A percentile compares a stretch with the other conserved stretches of the same genome.
phyloP scores from a whole-genome alignment of 2,113 vertebrate genomes.

The Harpagus bidentatus region DNA sequence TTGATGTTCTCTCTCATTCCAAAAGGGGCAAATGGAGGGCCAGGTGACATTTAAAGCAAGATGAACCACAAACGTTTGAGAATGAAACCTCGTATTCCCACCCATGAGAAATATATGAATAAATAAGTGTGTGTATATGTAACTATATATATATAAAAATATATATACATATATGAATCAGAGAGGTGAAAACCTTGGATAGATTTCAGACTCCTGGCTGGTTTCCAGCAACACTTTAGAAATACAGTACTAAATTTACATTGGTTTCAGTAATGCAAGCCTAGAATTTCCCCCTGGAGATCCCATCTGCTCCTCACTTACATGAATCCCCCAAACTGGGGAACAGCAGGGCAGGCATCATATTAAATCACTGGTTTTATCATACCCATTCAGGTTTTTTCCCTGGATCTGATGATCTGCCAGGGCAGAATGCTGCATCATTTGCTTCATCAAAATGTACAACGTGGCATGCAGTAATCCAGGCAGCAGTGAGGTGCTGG shows the following conservation, averaged over 20 bases:
- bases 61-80: neutral
- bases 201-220: neutral
- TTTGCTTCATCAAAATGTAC: conserved; percentile 24
- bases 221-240: conserved; percentile 35
- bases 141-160: neutral
- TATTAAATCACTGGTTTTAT: conserved; percentile 64
- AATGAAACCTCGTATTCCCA: neutral
- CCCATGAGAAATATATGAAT: neutral
- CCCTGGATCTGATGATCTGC: conserved; percentile 7
- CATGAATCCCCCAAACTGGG: conserved; percentile 55
- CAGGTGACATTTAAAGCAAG: neutral
- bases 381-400: conserved; percentile 48
- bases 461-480: neutral
- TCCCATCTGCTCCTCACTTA: conserved; percentile 62
- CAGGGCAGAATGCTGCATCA: conserved; percentile 45
- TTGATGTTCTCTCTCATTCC: neutral
- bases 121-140: neutral
- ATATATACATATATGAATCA: neutral
- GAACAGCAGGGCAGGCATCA: conserved; percentile 43
- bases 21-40: neutral
- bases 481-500: neutral
- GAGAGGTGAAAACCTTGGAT: conserved; percentile 59
- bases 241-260: conserved; percentile 55
- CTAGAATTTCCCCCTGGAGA: conserved; percentile 49
- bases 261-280: conserved; percentile 34